phyloP scores from a whole-genome alignment of 1,140 invertebrate species.

The Drosophila nikananu region DNA sequence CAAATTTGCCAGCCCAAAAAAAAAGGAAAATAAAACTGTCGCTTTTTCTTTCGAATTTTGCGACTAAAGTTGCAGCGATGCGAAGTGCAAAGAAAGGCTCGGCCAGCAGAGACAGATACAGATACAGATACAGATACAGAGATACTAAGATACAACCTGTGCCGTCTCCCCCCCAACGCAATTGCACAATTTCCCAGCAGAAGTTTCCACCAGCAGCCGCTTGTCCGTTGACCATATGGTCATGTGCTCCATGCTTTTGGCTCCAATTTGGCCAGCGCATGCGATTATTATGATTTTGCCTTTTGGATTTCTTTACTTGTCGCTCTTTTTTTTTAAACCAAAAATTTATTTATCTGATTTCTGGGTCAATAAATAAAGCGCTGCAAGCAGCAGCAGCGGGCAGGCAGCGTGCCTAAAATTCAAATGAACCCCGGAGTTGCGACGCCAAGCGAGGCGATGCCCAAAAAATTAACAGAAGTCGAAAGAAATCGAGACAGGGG shows the following conservation, averaged over 20 bases:
- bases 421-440: slow-evolving; percentile 66
- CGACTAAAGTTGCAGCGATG: slow-evolving; percentile 49
- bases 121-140: background rate
- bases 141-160: slow-evolving; percentile 11
- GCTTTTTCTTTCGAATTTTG: slow-evolving; percentile 56
- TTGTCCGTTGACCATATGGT: slow-evolving; percentile 63
- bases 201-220: slow-evolving; percentile 19
- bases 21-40: background rate
- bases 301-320: slow-evolving; percentile 42
- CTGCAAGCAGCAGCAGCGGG: slow-evolving; percentile 1
- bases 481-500: slow-evolving; percentile 20
- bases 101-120: slow-evolving; percentile 4
- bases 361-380: slow-evolving; percentile 80
- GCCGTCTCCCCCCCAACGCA: slow-evolving; percentile 6
- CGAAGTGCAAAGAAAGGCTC: slow-evolving; percentile 72
- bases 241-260: slow-evolving; percentile 24
- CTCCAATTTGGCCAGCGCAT: slow-evolving; percentile 56
- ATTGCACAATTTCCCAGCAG: slow-evolving; percentile 39
- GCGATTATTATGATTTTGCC: slow-evolving; percentile 78
- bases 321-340: slow-evolving; percentile 42
- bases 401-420: slow-evolving; percentile 80
- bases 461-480: slow-evolving; percentile 47
- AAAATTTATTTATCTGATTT: slow-evolving; percentile 81
- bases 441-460: slow-evolving; percentile 6
- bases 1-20: slow-evolving; percentile 52